These are phyloP conservation scores for Nesometra sesokonis DNA, from an alignment of 35 echinoderm and acorn worm genomes.

Conservation along the genomic window DNA sequence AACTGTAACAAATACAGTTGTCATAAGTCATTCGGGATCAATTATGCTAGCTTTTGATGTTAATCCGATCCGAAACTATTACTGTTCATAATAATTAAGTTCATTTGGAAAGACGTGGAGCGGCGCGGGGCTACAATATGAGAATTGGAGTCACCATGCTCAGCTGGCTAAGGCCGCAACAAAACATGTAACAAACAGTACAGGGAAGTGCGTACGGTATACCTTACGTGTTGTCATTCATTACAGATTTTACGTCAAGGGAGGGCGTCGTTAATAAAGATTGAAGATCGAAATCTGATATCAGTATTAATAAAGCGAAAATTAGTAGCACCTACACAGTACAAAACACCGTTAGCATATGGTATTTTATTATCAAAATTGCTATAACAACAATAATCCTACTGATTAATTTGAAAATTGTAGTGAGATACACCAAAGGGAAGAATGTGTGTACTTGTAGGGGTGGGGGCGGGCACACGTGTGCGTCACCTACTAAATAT, in stretches of 20 bases:
- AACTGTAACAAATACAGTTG: neutral
- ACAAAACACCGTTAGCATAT: too few species aligned
- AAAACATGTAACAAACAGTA: neutral
- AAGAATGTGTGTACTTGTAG: too few species aligned
- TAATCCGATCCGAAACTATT: neutral
- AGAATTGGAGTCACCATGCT: neutral
- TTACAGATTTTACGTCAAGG: neutral
- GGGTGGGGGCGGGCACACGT: too few species aligned
- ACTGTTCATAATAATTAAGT: neutral
- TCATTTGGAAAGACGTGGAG: neutral
- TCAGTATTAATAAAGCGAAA: neutral
- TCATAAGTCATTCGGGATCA: neutral
- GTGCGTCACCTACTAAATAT: too few species aligned
- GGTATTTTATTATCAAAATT: too few species aligned
- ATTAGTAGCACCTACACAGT: too few species aligned
- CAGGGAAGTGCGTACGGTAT: too few species aligned
- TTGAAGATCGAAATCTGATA: neutral
- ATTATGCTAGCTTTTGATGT: neutral
- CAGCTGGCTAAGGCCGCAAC: neutral
- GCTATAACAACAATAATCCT: too few species aligned
- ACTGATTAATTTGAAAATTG: too few species aligned
- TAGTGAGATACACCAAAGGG: too few species aligned
- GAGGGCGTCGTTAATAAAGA: neutral
- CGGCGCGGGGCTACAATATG: neutral
- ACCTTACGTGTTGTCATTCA: neutral